phyloP scores from a whole-genome alignment of 2,888 invertebrate species.

The Mylabris sibirica region DNA sequence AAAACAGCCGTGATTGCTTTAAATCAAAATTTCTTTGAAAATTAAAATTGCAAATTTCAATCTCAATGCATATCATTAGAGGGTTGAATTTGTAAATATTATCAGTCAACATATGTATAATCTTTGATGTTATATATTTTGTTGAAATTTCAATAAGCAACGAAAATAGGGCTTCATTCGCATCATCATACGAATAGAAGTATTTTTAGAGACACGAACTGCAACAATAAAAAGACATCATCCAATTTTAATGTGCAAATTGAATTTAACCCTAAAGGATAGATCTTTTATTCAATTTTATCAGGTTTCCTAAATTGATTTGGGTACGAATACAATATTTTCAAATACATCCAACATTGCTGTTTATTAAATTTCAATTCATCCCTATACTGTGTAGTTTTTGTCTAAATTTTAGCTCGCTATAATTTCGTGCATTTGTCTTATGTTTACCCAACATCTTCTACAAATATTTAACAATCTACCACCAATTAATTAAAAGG shows the following conservation, averaged over 20 bases:
- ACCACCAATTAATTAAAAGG: not conserved
- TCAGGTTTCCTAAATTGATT: not conserved
- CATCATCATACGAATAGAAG: not conserved
- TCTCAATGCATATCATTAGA: not conserved
- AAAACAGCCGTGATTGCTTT: not conserved
- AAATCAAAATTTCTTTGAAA: not conserved
- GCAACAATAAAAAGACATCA: not conserved
- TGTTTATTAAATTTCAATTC: not conserved
- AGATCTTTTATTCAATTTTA: slow-evolving; percentile 4
- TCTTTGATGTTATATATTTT: not conserved
- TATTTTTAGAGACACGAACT: not conserved
- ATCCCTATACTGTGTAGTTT: not conserved
- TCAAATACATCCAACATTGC: not conserved
- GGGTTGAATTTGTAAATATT: not conserved
- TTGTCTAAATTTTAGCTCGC: not conserved
- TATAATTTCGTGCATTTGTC: too few relatives aligned
- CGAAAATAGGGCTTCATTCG: not conserved
- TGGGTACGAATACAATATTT: not conserved
- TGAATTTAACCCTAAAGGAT: slow-evolving; percentile 7
- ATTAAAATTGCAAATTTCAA: not conserved
- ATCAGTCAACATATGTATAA: not conserved
- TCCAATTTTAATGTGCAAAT: slow-evolving; percentile 12
- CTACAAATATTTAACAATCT: not conserved
- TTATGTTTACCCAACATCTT: too few relatives aligned
- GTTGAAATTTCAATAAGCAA: not conserved